Evolutionary conservation across 2,113 vertebrate species (phyloP).

Genomic region (Cheilinus undulatus): DNA sequence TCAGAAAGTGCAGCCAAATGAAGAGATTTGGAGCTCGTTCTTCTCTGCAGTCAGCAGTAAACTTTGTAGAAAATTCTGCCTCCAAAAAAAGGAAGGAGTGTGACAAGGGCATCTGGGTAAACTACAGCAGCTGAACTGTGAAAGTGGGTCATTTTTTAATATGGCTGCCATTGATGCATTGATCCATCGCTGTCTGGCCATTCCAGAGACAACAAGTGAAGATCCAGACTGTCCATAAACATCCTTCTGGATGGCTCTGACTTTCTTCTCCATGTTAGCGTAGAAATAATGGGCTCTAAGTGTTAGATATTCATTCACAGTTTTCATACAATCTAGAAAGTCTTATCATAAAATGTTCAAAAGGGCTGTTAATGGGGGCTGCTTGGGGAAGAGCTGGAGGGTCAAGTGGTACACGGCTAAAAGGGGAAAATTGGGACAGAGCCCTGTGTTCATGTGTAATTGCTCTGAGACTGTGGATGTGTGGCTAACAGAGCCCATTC

Average conservation of each 20-base stretch:
- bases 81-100: neutral
- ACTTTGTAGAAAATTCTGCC: neutral
- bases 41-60: neutral
- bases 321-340: neutral
- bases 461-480: slow-evolving; percentile 67
- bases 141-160: neutral
- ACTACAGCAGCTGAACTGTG: neutral
- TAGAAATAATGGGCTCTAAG: too few relatives aligned
- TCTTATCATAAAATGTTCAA: slow-evolving; percentile 9
- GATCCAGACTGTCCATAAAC: slow-evolving; percentile 5
- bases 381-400: slow-evolving; percentile 16
- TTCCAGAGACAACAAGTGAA: neutral
- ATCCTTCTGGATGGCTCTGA: neutral
- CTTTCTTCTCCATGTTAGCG: too few relatives aligned
- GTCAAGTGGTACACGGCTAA: slow-evolving; percentile 38
- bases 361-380: slow-evolving; percentile 12
- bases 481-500: slow-evolving; percentile 64
- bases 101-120: neutral
- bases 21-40: neutral
- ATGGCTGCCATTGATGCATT: slow-evolving; percentile 4
- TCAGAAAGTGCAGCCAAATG: neutral
- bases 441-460: slow-evolving; percentile 60
- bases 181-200: slow-evolving; percentile 8
- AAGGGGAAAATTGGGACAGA: slow-evolving; percentile 38
- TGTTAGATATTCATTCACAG: neutral